Percentiles rank a stretch among this genome's conserved stretches.
Evolutionary conservation across 2,888 invertebrate genomes (phyloP).

Genomic region (Euzophera pinguis): DNA sequence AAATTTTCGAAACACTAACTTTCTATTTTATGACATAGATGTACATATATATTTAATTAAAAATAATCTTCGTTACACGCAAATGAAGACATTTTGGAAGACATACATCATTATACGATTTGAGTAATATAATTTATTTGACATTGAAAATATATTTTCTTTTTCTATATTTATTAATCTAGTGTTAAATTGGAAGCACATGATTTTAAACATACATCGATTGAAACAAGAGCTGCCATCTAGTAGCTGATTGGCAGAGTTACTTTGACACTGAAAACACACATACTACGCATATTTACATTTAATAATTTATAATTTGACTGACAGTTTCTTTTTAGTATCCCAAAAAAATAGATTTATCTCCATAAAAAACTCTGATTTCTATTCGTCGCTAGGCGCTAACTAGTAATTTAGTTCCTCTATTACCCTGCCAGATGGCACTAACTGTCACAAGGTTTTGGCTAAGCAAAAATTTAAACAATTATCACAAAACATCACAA

Average conservation of each 20-base stretch:
- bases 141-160: conserved; percentile 69
- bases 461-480: neutral
- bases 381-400: conserved; percentile 22
- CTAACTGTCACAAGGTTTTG: conserved; percentile 19
- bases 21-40: conserved; percentile 19
- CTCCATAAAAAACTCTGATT: conserved; percentile 7
- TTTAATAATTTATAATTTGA: conserved; percentile 59
- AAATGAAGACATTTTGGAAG: conserved; percentile 50
- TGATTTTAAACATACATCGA: conserved; percentile 18
- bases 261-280: conserved; percentile 1
- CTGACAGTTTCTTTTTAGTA: conserved; percentile 44
- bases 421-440: conserved; percentile 37
- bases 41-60: conserved; percentile 13
- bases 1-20: conserved; percentile 33
- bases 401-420: conserved; percentile 17
- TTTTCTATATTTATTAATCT: neutral
- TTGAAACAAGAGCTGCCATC: conserved; percentile 13
- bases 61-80: neutral
- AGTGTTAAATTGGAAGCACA: conserved; percentile 45
- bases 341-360: conserved; percentile 20
- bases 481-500: conserved; percentile 11
- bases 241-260: neutral
- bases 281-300: conserved; percentile 53
- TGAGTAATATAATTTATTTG: conserved; percentile 29
- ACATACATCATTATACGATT: conserved; percentile 32